Evolutionary conservation across 1,140 invertebrate genomes (phyloP), one percentile per base, ranked within the genome.

Genomic region (Trinorchestia longiramus): DNA sequence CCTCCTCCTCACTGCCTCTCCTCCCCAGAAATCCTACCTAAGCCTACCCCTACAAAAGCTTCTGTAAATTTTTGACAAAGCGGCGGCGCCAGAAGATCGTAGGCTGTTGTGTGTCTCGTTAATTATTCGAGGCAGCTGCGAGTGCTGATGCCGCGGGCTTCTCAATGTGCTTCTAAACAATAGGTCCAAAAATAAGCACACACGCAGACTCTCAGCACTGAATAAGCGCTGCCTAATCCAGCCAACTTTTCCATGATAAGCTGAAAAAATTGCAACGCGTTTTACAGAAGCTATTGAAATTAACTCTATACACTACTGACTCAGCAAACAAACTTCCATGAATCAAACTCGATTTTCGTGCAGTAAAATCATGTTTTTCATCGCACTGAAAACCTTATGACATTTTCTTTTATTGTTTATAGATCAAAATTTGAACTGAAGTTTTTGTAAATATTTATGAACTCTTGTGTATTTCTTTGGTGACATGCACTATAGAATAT

Each of bases 1-100:
- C 36, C 36, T 28, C 3, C 62, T 8, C 47, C 36, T 36, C 87
- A 15, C 8, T 8, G 36, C 36, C 42, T 15, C n/a, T 41, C 43
- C 4, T 3, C n/a, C 88, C 41, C 88, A 41, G 41, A 90, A 43
- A 42, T 43, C 88, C 88, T 43, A 43, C 88, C 43, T 45, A 94
- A 94, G 92, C 92, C 92, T 15, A 4, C 40, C 43, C 43, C 43
- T 36, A 94, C 92, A 94, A 94, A 94, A 94, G 92, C 92, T 17
- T 43, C 43, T 44, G 41, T 94, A 45, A 94, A 94, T 94, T 94
- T 94, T 94, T 94, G 92, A 94, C 92, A 43, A 8, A 40, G 44
- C 43, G 3, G 92, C 40, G 43, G 43, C 36, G 43, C 92, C 43
- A 4, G 92, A 94, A 47, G 92, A 94, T 94, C 92, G 92, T 44